Evolutionary conservation across 2,888 invertebrate genomes (phyloP), one percentile per base, ranked within the genome.

Genomic region (Lasiommata megera): DNA sequence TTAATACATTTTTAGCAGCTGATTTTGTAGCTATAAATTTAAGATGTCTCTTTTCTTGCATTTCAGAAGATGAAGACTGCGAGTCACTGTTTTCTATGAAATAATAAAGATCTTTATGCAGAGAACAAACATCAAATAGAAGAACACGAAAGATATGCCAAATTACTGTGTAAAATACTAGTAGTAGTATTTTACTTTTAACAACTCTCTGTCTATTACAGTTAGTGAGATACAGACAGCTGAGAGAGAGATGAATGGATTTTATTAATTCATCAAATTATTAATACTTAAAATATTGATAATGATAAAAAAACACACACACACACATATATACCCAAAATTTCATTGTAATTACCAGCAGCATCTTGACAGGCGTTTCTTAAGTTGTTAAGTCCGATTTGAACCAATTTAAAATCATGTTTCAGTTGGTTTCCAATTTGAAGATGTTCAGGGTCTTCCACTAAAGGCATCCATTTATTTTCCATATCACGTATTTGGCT

Each of bases 21-120:
- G 72, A 52, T 1, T 71, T 51, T 3, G 64, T 67, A 14, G 62
- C 67, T 1, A 69, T 38, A 54, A 78, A 75, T 16, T 72, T 64
- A 2, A 71, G 43, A 1, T 69, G 71, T 12, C 67, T 66, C 11
- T 56, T 53, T 28, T 74, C 72, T 40, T 40, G 12, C 6, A 3
- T 48, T 18, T 37, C 37, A 28, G 9, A 1, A 34, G 34, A 34
- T 11, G 11, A 3, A 11, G 11, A 31, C 9, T 6, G 7, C 5
- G 28, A 31, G 11, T 11, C 34, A 34, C 7, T 1, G 7, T 31
- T 31, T 31, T 11, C 34, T 34, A 11, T 34, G 3, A 34, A 34
- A 34, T 3, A 11, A 34, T 23, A 5, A 3, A 23, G 23, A 23
- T 3, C 3, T 2, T 23, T 23, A 40, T 16, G 0, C 2, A 9